A percentile compares a stretch with the other conserved stretches of the same genome.
Conservation (phyloP, 1,140 invertebrate genomes). For the Watersipora subatra region DNA sequence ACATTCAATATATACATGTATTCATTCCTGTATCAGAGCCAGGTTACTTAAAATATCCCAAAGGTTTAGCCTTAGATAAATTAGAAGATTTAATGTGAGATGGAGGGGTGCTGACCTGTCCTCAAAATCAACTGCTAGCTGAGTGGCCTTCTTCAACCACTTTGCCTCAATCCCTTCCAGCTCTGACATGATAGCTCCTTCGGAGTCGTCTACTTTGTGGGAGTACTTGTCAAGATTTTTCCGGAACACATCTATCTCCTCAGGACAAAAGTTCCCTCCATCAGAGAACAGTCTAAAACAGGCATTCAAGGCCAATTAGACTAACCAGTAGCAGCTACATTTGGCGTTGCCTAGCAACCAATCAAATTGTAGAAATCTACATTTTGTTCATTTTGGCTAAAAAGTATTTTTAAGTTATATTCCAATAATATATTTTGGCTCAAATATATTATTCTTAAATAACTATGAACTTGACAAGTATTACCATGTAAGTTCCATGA, state of each 20-base stretch:
- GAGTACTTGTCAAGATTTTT: conserved; percentile 37
- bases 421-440: no score
- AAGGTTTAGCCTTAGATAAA: no score
- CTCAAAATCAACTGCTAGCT: conserved; percentile 35
- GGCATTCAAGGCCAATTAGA: not conserved
- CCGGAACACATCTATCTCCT: conserved; percentile 37
- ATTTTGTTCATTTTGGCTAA: no score
- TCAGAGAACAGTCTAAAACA: conserved; percentile 37
- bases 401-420: no score
- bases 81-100: not conserved
- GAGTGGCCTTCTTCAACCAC: conserved; percentile 31
- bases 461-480: no score
- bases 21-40: no score
- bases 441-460: no score
- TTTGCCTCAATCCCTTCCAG: conserved; percentile 40
- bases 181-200: conserved; percentile 37
- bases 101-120: conserved; percentile 37
- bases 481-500: no score
- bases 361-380: no score
- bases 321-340: no score
- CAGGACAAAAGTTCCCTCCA: conserved; percentile 40
- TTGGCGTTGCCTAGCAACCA: no score
- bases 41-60: no score
- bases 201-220: conserved; percentile 29
- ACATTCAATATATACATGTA: not conserved